These are phyloP conservation scores for Periophthalmodon schlosseri DNA, from an alignment of 2,113 vertebrate species.

Conservation along the genomic window DNA sequence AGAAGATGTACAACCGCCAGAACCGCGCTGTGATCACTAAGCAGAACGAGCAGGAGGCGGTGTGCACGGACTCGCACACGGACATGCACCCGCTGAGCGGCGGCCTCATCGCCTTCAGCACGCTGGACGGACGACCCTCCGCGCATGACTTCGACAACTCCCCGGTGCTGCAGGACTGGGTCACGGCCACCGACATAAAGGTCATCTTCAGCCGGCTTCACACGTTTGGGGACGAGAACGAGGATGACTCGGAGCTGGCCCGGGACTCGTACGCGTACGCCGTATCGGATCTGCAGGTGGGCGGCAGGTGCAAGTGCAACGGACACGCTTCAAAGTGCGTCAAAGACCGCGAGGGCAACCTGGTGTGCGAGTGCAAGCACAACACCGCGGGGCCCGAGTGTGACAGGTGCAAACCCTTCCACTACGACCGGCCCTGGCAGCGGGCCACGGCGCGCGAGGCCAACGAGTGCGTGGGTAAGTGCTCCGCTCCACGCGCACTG, in stretches of 20 bases:
- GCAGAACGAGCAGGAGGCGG: conserved; percentile 98
- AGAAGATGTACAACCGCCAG: conserved; percentile 94
- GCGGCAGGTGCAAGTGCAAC: conserved; percentile 97
- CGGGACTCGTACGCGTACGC: conserved; percentile 97
- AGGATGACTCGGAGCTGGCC: conserved; percentile 96
- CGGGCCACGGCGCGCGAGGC: conserved; percentile 94
- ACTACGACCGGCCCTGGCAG: conserved; percentile 98
- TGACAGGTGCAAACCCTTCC: conserved; percentile 98
- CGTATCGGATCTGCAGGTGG: conserved; percentile 97
- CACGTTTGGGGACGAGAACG: conserved; percentile 98
- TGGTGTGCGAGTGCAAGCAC: conserved; percentile 98
- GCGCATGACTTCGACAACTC: conserved; percentile 99
- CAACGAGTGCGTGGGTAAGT: conserved; percentile 98
- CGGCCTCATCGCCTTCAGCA: conserved; percentile 98
- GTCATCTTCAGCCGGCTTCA: conserved; percentile 95
- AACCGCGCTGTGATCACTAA: conserved; percentile 92
- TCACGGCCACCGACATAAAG: conserved; percentile 97
- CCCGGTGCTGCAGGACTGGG: conserved; percentile 99
- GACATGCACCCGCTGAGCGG: conserved; percentile 95
- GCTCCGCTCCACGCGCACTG: not conserved
- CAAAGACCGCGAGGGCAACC: conserved; percentile 89
- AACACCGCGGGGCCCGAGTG: conserved; percentile 97
- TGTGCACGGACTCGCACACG: conserved; percentile 98
- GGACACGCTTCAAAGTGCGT: conserved; percentile 97
- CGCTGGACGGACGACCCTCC: conserved; percentile 94